Conservation (phyloP, 2,888 invertebrate genomes). For the Tenodera sinensis region DNA sequence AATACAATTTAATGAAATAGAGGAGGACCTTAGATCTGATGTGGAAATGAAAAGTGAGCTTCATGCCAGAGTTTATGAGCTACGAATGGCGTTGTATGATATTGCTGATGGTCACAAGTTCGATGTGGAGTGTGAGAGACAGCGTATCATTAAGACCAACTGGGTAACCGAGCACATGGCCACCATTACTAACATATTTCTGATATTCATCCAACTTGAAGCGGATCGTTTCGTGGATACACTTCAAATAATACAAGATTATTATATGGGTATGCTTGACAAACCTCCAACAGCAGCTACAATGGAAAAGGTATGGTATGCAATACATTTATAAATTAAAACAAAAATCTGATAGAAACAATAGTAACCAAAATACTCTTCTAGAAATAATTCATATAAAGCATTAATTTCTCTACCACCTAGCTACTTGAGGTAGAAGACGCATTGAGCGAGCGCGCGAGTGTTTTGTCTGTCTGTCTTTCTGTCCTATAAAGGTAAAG, state of each 20-base stretch:
- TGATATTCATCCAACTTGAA: conserved; percentile 59
- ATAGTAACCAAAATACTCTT: too few species aligned
- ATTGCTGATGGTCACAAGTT: conserved; percentile 56
- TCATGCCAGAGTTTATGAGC: conserved; percentile 54
- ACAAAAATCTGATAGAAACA: too few species aligned
- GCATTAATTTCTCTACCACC: too few species aligned
- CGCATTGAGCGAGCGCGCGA: too few species aligned
- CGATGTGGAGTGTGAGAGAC: conserved; percentile 53
- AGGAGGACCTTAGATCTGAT: conserved; percentile 55
- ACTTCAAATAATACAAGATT: conserved; percentile 46
- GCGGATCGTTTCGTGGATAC: conserved; percentile 53
- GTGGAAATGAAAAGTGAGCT: conserved; percentile 59
- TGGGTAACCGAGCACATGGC: conserved; percentile 57
- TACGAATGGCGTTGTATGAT: conserved; percentile 51
- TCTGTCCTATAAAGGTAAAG: too few species aligned
- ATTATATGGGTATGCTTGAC: conserved; percentile 43
- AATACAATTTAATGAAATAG: conserved; percentile 56
- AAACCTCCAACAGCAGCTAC: conserved; percentile 26
- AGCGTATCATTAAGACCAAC: conserved; percentile 51
- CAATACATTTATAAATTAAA: too few species aligned
- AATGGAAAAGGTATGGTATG: not conserved
- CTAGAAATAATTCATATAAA: too few species aligned
- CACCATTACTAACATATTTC: conserved; percentile 53
- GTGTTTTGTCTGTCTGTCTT: too few species aligned
- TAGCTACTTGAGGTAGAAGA: too few species aligned